Percentiles rank a stretch among this genome's conserved stretches.
These are phyloP conservation scores for Raja brachyura DNA, from an alignment of 2,113 vertebrate genomes.

Conservation along the genomic window DNA sequence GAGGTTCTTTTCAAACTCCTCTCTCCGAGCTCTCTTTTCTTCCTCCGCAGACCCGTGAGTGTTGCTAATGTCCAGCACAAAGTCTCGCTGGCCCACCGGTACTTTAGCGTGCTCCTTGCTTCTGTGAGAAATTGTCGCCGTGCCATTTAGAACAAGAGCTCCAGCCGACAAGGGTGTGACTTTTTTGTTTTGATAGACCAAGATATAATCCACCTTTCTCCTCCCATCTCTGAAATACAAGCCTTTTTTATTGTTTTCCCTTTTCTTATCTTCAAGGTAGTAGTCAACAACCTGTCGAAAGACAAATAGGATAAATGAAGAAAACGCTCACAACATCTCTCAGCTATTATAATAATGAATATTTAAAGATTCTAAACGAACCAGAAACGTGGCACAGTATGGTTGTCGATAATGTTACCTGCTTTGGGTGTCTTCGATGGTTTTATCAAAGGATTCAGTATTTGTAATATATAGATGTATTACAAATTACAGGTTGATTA, in stretches of 20 bases:
- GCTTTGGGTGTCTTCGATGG: background rate
- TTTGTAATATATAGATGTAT: background rate
- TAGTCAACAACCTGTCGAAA: conserved; percentile 65
- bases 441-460: background rate
- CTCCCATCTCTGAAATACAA: conserved; percentile 76
- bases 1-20: conserved; percentile 80
- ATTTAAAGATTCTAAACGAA: background rate
- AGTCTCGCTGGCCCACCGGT: conserved; percentile 29
- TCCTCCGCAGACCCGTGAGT: conserved; percentile 62
- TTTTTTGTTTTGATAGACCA: conserved; percentile 83
- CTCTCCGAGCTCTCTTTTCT: conserved; percentile 70
- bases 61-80: conserved; percentile 47
- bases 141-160: conserved; percentile 67
- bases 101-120: conserved; percentile 45
- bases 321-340: background rate
- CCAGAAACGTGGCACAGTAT: background rate
- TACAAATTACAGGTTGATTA: background rate
- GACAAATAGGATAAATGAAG: conserved; percentile 24
- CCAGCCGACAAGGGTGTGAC: conserved; percentile 43
- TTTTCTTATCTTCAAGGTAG: conserved; percentile 53
- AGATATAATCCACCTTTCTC: conserved; percentile 85
- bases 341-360: background rate
- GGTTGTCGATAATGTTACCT: too few relatives aligned
- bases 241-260: conserved; percentile 50
- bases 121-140: conserved; percentile 43